Evolutionary conservation across 2,888 invertebrate genomes (phyloP).

Genomic region (Cerceris ruficornis): DNA sequence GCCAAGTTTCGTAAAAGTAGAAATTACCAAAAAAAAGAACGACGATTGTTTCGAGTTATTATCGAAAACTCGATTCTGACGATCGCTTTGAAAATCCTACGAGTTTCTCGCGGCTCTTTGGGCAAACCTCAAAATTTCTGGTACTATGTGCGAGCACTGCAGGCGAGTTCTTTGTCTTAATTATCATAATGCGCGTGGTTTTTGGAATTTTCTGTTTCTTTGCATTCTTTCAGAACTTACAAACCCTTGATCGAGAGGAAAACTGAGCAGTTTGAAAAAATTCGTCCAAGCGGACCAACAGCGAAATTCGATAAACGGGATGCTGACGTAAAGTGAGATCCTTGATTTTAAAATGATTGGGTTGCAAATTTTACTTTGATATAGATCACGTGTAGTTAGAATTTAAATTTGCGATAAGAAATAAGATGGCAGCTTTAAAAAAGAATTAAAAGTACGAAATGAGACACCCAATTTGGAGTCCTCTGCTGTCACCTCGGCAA

Average conservation of each 20-base stretch:
- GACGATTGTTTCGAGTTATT: too few relatives aligned
- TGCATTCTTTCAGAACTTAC: conserved; percentile 17
- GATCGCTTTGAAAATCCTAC: too few relatives aligned
- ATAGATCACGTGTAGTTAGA: too few relatives aligned
- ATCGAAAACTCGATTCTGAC: too few relatives aligned
- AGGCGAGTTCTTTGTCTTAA: conserved; percentile 31
- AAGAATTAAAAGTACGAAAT: too few relatives aligned
- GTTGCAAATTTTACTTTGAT: too few relatives aligned
- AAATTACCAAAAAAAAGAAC: too few relatives aligned
- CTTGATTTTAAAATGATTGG: neutral
- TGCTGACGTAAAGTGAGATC: neutral
- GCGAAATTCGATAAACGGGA: neutral
- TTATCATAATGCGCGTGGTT: neutral
- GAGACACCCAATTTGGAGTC: too few relatives aligned
- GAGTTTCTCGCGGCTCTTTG: neutral
- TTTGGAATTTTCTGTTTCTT: neutral
- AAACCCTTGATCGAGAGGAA: conserved; percentile 24
- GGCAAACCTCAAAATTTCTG: conserved; percentile 25
- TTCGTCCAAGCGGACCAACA: neutral
- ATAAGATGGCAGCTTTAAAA: too few relatives aligned
- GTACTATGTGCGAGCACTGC: conserved; percentile 66
- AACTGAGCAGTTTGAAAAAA: neutral
- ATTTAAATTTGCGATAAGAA: too few relatives aligned
- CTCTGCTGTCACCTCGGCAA: too few relatives aligned
- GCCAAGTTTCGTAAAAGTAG: too few relatives aligned